Evolutionary conservation across 2,113 vertebrate species (phyloP).

Genomic region (Pungitius pungitius): DNA sequence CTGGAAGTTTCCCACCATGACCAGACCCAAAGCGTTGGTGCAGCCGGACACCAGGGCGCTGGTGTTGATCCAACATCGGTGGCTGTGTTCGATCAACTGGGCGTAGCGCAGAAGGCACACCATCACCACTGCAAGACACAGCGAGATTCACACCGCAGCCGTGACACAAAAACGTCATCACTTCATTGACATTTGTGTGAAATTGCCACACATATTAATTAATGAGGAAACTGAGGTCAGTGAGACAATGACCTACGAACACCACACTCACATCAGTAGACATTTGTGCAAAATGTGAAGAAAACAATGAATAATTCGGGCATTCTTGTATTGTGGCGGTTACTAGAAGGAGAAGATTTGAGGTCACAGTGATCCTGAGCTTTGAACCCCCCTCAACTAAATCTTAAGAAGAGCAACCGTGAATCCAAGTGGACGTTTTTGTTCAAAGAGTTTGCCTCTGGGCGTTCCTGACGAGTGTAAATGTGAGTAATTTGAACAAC

Average conservation of each 20-base stretch:
- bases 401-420: neutral
- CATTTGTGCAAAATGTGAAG: neutral
- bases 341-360: neutral
- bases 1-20: conserved; percentile 95
- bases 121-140: conserved; percentile 83
- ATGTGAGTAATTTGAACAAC: neutral
- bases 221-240: neutral
- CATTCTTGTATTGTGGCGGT: neutral
- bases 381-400: neutral
- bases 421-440: neutral
- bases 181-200: neutral
- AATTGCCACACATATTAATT: neutral
- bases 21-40: conserved; percentile 87
- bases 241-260: neutral
- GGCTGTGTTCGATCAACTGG: conserved; percentile 90
- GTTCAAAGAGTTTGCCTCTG: neutral
- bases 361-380: neutral
- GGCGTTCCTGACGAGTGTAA: neutral
- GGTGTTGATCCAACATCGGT: conserved; percentile 89
- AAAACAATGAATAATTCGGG: neutral
- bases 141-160: neutral
- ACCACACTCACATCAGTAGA: neutral
- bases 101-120: conserved; percentile 91
- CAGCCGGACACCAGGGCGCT: conserved; percentile 87
- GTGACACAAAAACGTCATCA: neutral